Conservation (phyloP, 2,113 vertebrate species). For the Plecotus auritus region DNA sequence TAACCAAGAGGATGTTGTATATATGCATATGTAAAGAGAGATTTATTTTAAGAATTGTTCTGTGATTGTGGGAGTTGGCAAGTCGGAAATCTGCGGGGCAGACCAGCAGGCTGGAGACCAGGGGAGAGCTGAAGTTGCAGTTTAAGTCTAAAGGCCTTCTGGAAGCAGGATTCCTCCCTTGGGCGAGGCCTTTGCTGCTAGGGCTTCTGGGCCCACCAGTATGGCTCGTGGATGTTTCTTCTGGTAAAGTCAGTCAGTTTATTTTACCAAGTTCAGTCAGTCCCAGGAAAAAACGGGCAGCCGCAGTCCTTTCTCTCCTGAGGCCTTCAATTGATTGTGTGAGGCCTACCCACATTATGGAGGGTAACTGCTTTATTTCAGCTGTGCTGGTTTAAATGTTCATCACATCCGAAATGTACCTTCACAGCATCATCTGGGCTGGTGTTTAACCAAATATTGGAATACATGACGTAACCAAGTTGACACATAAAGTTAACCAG, state of each 20-base stretch:
- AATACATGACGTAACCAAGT: not conserved
- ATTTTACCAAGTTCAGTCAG: not conserved
- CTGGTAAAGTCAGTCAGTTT: slow-evolving; percentile 30
- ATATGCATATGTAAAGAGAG: not conserved
- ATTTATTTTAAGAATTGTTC: not conserved
- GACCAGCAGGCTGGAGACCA: not conserved
- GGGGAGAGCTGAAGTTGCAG: not conserved
- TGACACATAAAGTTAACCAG: not conserved
- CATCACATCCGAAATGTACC: not conserved
- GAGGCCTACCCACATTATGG: not conserved
- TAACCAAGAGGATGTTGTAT: not conserved
- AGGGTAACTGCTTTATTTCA: not conserved
- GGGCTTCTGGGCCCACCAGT: not conserved
- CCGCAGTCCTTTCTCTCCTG: not conserved
- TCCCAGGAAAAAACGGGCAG: not conserved
- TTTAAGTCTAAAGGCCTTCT: not conserved
- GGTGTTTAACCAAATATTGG: not conserved
- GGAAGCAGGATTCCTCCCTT: not conserved
- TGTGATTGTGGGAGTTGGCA: not conserved
- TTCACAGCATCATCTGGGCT: not conserved
- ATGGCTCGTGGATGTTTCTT: not conserved
- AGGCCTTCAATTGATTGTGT: not conserved
- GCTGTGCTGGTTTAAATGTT: not conserved
- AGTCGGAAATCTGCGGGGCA: not conserved
- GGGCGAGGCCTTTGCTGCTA: not conserved